phyloP scores from a whole-genome alignment of 1,140 invertebrate species.

The Micrasema minimum region DNA sequence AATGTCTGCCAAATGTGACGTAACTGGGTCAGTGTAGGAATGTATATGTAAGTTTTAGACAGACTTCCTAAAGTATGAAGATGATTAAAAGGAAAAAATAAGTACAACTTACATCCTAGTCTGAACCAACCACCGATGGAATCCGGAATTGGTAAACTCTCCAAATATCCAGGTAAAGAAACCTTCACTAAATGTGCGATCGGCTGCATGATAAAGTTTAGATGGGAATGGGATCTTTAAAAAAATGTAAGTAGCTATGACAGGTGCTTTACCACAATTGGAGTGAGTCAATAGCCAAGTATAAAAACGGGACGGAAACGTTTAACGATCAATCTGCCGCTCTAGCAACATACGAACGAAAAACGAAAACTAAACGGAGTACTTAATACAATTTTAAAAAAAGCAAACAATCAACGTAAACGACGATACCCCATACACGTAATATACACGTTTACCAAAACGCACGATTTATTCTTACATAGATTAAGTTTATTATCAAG shows the following conservation, averaged over 20 bases:
- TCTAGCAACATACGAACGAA: no score
- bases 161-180: constrained; percentile 80
- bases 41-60: not conserved
- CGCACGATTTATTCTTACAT: no score
- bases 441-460: no score
- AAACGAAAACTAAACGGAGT: no score
- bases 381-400: no score
- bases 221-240: no score
- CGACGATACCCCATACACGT: no score
- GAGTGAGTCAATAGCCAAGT: no score
- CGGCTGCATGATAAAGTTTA: constrained; percentile 72
- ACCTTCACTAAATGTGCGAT: constrained; percentile 78
- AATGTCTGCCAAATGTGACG: constrained; percentile 42
- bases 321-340: no score
- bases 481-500: no score
- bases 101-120: constrained; percentile 72
- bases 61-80: not conserved
- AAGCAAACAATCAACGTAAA: no score
- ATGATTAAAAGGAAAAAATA: constrained; percentile 20
- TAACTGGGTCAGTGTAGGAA: constrained; percentile 30
- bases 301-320: no score
- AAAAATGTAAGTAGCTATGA: not conserved
- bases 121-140: constrained; percentile 82
- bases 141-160: constrained; percentile 80
- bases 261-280: constrained; percentile 3